phyloP scores from a whole-genome alignment of 2,888 invertebrate species.

The Netelia virgata region DNA sequence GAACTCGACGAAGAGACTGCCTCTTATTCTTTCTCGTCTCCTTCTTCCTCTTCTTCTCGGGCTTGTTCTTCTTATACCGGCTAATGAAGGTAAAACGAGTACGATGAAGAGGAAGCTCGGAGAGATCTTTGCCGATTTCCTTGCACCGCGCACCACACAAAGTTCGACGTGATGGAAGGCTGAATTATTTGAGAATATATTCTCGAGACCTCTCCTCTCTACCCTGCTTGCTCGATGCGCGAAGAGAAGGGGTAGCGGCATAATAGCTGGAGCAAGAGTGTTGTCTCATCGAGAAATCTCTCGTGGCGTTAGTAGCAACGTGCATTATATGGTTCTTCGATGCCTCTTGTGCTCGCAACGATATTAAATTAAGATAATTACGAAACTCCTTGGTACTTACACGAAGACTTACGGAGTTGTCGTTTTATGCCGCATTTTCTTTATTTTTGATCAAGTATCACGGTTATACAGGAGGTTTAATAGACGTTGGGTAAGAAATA shows the following conservation, averaged over 20 bases:
- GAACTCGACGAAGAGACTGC: slow-evolving; percentile 48
- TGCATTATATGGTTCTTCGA: slow-evolving; percentile 2
- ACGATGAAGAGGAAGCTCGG: slow-evolving; percentile 59
- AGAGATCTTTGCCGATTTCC: slow-evolving; percentile 68
- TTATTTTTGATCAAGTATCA: background rate
- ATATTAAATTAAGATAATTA: slow-evolving; percentile 79
- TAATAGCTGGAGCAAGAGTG: slow-evolving; percentile 20
- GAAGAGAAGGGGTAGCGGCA: slow-evolving; percentile 28
- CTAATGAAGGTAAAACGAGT: slow-evolving; percentile 68
- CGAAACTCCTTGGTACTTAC: slow-evolving; percentile 64
- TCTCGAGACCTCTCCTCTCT: slow-evolving; percentile 32
- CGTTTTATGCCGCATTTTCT: background rate
- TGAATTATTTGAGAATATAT: slow-evolving; percentile 57
- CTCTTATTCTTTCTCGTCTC: slow-evolving; percentile 40
- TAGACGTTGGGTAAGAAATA: background rate
- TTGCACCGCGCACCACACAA: slow-evolving; percentile 39
- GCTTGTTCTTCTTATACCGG: slow-evolving; percentile 50
- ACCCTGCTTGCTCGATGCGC: slow-evolving; percentile 28
- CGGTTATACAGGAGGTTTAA: background rate
- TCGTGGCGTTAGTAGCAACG: slow-evolving; percentile 65
- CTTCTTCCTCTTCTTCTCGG: slow-evolving; percentile 47
- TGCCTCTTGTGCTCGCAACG: slow-evolving; percentile 72
- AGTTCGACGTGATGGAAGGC: slow-evolving; percentile 60
- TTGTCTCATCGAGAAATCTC: slow-evolving; percentile 56
- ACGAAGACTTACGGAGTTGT: background rate